Evolutionary conservation across 2,113 vertebrate genomes (phyloP).

Genomic region (Verasper variegatus): DNA sequence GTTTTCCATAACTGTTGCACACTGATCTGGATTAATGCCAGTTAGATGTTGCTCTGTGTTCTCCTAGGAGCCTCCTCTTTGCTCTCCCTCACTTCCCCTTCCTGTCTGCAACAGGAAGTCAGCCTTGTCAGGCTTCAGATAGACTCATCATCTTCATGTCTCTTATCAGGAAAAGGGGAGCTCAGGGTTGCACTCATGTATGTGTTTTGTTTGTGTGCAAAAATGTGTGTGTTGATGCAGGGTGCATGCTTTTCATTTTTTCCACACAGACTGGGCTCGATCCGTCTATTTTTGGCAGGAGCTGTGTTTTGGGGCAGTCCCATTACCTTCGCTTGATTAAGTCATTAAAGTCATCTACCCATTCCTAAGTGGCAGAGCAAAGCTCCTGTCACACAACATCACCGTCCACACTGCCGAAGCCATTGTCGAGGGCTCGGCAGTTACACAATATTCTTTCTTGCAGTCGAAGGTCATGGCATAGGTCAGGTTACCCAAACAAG

Average conservation of each 20-base stretch:
- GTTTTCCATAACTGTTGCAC: not conserved
- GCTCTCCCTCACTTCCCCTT: constrained; percentile 63
- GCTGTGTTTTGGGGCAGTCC: constrained; percentile 52
- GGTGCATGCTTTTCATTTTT: constrained; percentile 35
- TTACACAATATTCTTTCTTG: constrained; percentile 42
- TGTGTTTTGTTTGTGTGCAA: not conserved
- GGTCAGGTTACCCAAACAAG: constrained; percentile 39
- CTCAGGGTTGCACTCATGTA: constrained; percentile 22
- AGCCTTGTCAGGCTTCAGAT: constrained; percentile 30
- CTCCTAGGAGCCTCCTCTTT: constrained; percentile 38
- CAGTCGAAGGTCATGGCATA: constrained; percentile 35
- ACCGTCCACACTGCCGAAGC: constrained; percentile 44
- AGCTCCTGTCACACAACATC: constrained; percentile 64
- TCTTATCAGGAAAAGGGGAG: constrained; percentile 34
- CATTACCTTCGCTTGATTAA: constrained; percentile 60
- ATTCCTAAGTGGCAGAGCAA: constrained; percentile 63
- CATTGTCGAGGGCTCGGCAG: constrained; percentile 45
- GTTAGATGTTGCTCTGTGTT: constrained; percentile 20
- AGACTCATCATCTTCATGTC: constrained; percentile 43
- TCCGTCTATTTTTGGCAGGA: constrained; percentile 56
- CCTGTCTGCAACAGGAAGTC: constrained; percentile 67
- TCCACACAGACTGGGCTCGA: not conserved
- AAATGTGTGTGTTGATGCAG: not conserved
- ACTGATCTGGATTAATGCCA: constrained; percentile 44
- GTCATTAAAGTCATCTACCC: constrained; percentile 61